Evolutionary conservation across 2,797 vertebrate genomes (phyloP).

Genomic region (Astyanax mexicanus): DNA sequence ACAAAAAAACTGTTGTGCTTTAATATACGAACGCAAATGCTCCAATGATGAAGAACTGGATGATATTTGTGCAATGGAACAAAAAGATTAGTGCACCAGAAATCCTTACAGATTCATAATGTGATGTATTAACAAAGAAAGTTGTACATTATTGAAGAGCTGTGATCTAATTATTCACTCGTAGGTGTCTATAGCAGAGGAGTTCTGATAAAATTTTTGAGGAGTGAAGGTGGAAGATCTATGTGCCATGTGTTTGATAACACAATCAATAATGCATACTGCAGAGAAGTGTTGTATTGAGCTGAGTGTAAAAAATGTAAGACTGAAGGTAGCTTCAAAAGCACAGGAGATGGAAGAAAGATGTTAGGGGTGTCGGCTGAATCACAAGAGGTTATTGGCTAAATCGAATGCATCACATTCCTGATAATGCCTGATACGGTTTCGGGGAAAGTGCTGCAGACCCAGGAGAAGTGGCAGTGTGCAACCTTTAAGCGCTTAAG

Average conservation of each 20-base stretch:
- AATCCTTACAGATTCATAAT: neutral
- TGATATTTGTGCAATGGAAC: neutral
- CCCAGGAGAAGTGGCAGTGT: neutral
- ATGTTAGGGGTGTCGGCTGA: conserved; percentile 1
- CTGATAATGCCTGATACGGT: conserved; percentile 16
- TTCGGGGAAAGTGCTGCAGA: neutral
- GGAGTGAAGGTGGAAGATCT: conserved; percentile 31
- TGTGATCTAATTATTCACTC: conserved; percentile 39
- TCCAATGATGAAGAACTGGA: neutral
- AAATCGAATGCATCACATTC: neutral
- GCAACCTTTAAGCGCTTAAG: conserved; percentile 14
- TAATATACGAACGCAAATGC: too few species aligned
- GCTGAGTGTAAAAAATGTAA: conserved; percentile 31
- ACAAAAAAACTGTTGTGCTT: too few species aligned
- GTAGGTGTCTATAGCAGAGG: conserved; percentile 7
- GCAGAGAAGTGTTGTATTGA: conserved; percentile 33
- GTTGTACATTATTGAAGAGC: conserved; percentile 38
- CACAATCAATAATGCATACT: conserved; percentile 46
- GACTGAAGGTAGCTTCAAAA: conserved; percentile 13
- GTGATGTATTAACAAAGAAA: neutral
- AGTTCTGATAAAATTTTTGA: conserved; percentile 41
- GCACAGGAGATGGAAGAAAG: neutral
- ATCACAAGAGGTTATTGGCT: conserved; percentile 22
- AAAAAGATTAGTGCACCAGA: neutral
- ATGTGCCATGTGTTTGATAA: conserved; percentile 34